Base-by-base conservation (phyloP, 2,888 invertebrate species). In the Ophion ellenae region DNA sequence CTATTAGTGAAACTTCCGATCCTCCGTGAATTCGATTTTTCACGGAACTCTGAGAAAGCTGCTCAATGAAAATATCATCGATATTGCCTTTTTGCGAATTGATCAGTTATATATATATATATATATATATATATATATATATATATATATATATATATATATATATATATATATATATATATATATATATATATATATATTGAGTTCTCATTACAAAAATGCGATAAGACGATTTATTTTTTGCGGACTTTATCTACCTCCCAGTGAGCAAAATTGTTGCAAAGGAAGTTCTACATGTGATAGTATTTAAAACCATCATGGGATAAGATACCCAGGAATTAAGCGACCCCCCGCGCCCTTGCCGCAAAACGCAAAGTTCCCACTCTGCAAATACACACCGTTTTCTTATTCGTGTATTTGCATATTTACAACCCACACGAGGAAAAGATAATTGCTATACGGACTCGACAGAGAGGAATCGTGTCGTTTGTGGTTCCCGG, bases 381-480 rank as follows among this genome's bases (percentile, higher is more conserved):
- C 53, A 14, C 53, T 53, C 17, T 53, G 17, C 17, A 53, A 53
- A 53, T 53, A 53, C 17, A 17, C 53, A 53, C 53, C 17, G 17
- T 53, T 53, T 5, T 17, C 53, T 53, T 53, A 3, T 53, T 53
- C 17, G 53, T 53, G 14, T 64, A 64, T 32, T 32, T 71, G 28
- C 28, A 36, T 36, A 59, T 59, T n/a, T 10, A 59, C 20, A 40
- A 63, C 11, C 57, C 36, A 74, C 47, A 20, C 14, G 78, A 75
- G 70, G 47, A 79, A 71, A 70, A 75, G 75, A 76, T 85, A 82
- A 85, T 85, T 75, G 79, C 64, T 78, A 80, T 63, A 69, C 63
- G 59, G 81, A 78, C 32, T 5, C 74, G 69, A 76, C 83, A 80
- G 79, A 73, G 70, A 66, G 61, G 66, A 70, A 79, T 40, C 67